These are phyloP conservation scores for Psittacula cyanocephala DNA, from an alignment of 2,113 vertebrate species.

Conservation along the genomic window DNA sequence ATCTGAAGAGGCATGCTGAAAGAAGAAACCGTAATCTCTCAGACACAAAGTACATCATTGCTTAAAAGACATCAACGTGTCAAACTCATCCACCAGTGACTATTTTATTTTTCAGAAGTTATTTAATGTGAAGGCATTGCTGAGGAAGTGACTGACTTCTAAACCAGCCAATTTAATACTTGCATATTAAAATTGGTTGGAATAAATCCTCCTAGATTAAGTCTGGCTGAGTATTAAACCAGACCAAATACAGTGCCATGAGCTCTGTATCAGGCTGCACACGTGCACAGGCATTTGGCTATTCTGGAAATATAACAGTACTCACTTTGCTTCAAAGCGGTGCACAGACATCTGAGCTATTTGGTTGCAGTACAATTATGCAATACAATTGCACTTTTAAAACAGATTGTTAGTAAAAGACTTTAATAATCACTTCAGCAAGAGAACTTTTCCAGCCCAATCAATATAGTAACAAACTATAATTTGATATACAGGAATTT, in stretches of 20 bases:
- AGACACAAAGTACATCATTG: background rate
- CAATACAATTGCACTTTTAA: background rate
- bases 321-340: background rate
- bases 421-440: background rate
- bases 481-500: background rate
- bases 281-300: background rate
- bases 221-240: background rate
- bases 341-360: background rate
- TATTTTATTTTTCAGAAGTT: background rate
- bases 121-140: background rate
- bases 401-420: background rate
- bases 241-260: background rate
- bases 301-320: background rate
- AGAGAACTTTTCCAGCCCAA: background rate
- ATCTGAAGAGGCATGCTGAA: constrained; percentile 93
- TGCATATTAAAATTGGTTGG: background rate
- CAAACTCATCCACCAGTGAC: background rate
- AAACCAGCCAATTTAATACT: background rate
- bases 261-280: background rate
- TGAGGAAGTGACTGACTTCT: background rate
- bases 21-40: background rate
- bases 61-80: background rate
- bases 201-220: background rate
- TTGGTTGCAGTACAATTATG: background rate
- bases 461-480: background rate